phyloP scores from a whole-genome alignment of 2,888 invertebrate genomes.

The Amaurobius ferox region DNA sequence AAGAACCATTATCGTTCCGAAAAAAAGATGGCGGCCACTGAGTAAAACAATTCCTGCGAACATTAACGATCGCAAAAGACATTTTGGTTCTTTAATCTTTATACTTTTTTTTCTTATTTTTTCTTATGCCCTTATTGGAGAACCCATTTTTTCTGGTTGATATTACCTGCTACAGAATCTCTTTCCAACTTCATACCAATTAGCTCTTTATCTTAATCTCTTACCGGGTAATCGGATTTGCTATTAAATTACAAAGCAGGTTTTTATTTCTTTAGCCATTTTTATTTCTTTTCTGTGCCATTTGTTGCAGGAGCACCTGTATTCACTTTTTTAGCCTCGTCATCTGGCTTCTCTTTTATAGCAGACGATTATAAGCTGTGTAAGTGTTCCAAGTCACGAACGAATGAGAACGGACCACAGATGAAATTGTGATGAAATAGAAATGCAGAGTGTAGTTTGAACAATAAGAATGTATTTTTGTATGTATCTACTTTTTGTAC shows the following conservation, averaged over 20 bases:
- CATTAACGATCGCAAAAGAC: slow-evolving; percentile 59
- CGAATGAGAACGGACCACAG: neutral
- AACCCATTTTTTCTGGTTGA: neutral
- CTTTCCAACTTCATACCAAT: slow-evolving; percentile 64
- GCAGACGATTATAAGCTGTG: slow-evolving; percentile 32
- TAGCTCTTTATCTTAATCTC: slow-evolving; percentile 60
- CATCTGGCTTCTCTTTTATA: slow-evolving; percentile 8
- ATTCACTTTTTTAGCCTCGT: neutral
- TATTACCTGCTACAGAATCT: slow-evolving; percentile 58
- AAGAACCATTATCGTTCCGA: slow-evolving; percentile 42
- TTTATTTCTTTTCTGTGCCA: slow-evolving; percentile 33
- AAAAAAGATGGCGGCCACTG: slow-evolving; percentile 39
- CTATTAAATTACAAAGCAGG: slow-evolving; percentile 61
- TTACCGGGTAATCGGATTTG: slow-evolving; percentile 65
- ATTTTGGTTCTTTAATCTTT: slow-evolving; percentile 45
- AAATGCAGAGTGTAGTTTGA: neutral
- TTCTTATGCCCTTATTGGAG: neutral
- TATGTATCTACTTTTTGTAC: too few relatives aligned
- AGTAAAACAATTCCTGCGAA: slow-evolving; percentile 65
- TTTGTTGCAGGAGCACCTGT: slow-evolving; percentile 22
- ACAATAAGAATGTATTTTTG: slow-evolving; percentile 6
- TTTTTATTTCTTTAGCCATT: slow-evolving; percentile 21
- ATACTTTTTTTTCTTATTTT: slow-evolving; percentile 31
- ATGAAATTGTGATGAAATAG: neutral
- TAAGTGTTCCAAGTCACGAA: slow-evolving; percentile 53